Percentiles rank a stretch among this genome's conserved stretches.
Conservation (phyloP, 2,113 vertebrate genomes). For the Rattus norvegicus region GRCr8 NC_086032.1:79777001-79777500, state of each 20-base stretch:
- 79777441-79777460: neutral
- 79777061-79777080: neutral
- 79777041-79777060: neutral
- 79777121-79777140: neutral
- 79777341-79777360: accelerated
- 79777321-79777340: too few relatives aligned
- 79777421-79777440: neutral
- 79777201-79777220: neutral
- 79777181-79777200: neutral
- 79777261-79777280: neutral
- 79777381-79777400: accelerated
- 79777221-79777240: neutral
- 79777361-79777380: neutral
- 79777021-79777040: neutral
- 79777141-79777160: neutral
- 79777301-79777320: too few relatives aligned
- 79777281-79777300: neutral
- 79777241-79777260: neutral
- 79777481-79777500: accelerated
- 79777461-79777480: neutral
- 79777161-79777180: neutral
- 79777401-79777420: neutral
- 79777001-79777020: neutral
- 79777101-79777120: neutral
- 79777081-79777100: neutral